Conservation (phyloP, 2,888 invertebrate genomes). For the Lepidocyrtinus sp. region DNA sequence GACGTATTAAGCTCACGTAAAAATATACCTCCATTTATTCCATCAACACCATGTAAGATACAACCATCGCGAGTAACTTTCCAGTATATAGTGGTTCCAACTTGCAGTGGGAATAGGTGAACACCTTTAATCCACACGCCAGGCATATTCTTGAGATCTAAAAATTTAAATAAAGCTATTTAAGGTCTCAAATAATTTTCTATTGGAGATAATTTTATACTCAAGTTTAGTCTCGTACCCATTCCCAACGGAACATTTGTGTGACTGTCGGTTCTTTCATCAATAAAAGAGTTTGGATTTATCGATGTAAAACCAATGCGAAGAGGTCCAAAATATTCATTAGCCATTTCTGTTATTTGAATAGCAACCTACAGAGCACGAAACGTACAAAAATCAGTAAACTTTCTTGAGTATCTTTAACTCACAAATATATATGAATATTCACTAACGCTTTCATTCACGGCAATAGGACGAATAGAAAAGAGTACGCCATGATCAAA, state of each 20-base stretch:
- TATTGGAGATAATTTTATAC: too few species aligned
- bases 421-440: not conserved
- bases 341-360: constrained; percentile 39
- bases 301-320: constrained; percentile 60
- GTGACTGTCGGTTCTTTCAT: not conserved
- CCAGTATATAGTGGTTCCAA: constrained; percentile 38
- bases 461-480: constrained; percentile 47
- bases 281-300: constrained; percentile 43
- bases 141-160: constrained; percentile 34
- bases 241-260: constrained; percentile 23
- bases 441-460: constrained; percentile 57
- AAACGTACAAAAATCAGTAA: too few species aligned
- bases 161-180: too few species aligned
- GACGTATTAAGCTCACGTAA: constrained; percentile 27
- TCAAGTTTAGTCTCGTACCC: constrained; percentile 4
- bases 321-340: constrained; percentile 48
- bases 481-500: constrained; percentile 59
- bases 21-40: constrained; percentile 43
- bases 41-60: constrained; percentile 49
- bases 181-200: too few species aligned
- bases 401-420: too few species aligned
- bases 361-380: constrained; percentile 55
- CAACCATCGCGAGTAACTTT: constrained; percentile 42
- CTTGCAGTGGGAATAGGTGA: constrained; percentile 22
- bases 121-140: constrained; percentile 55